Conservation (phyloP, 2,888 invertebrate genomes). For the Xylota sylvarum region DNA sequence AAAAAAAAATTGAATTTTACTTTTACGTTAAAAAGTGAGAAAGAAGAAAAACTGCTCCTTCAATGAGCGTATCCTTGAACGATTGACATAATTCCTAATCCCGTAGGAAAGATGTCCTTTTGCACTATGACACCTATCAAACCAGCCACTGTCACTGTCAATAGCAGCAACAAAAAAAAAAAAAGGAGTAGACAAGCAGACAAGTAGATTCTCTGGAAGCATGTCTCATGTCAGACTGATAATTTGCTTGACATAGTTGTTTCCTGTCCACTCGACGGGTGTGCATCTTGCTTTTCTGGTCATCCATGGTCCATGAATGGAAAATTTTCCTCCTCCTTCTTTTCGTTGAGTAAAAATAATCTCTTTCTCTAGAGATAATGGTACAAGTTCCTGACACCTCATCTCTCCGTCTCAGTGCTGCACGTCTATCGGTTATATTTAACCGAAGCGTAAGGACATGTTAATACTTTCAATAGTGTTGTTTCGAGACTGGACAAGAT, state of each 20-base stretch:
- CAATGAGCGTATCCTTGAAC: constrained; percentile 19
- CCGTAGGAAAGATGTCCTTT: not conserved
- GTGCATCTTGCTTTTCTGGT: constrained; percentile 17
- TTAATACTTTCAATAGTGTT: constrained; percentile 29
- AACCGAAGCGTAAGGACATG: constrained; percentile 25
- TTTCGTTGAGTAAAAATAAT: constrained; percentile 20
- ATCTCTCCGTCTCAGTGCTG: not conserved
- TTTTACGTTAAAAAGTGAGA: not conserved
- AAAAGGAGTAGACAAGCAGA: constrained; percentile 17
- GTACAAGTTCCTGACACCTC: constrained; percentile 33
- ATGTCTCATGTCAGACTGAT: constrained; percentile 56
- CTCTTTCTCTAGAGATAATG: constrained; percentile 29
- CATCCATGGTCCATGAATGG: constrained; percentile 20
- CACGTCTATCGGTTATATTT: not conserved
- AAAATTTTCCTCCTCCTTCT: constrained; percentile 2
- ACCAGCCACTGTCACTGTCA: constrained; percentile 49
- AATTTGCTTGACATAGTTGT: constrained; percentile 53
- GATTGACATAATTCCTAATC: constrained; percentile 29
- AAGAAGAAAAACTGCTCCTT: not conserved
- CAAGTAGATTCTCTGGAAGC: constrained; percentile 25
- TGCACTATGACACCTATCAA: constrained; percentile 44
- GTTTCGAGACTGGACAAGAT: constrained; percentile 5
- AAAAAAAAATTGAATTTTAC: constrained; percentile 4
- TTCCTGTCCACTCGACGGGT: constrained; percentile 12
- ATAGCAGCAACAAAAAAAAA: constrained; percentile 16